A percentile compares a stretch with the other conserved stretches of the same genome.
These are phyloP conservation scores for Drosophila meridionalis DNA, from an alignment of 2,888 invertebrate genomes.

Conservation along the genomic window DNA sequence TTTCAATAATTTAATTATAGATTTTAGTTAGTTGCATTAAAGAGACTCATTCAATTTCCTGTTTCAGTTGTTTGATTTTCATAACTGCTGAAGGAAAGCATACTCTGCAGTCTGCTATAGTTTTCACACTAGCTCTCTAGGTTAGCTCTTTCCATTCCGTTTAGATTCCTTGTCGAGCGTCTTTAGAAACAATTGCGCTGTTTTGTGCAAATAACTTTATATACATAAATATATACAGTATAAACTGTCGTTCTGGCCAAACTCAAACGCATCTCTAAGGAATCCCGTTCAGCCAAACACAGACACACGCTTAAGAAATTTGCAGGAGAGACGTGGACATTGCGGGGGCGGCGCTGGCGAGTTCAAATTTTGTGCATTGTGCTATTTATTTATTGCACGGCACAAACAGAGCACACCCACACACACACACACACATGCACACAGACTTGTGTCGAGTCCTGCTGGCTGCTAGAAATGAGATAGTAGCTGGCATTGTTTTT, in stretches of 20 bases:
- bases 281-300: slow-evolving; percentile 46
- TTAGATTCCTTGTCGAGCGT: slow-evolving; percentile 61
- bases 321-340: slow-evolving; percentile 48
- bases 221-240: slow-evolving; percentile 12
- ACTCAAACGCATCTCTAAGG: slow-evolving; percentile 40
- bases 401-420: slow-evolving; percentile 17
- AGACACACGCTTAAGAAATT: slow-evolving; percentile 22
- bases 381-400: slow-evolving; percentile 71
- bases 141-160: slow-evolving; percentile 45
- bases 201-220: slow-evolving; percentile 73
- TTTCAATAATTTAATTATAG: neutral
- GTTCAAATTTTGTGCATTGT: slow-evolving; percentile 68
- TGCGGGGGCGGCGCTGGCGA: slow-evolving; percentile 31
- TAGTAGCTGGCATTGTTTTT: slow-evolving; percentile 75
- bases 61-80: neutral
- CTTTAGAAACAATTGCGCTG: slow-evolving; percentile 76
- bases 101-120: neutral
- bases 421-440: neutral
- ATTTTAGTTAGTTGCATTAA: too few species aligned
- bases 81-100: neutral
- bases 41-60: neutral
- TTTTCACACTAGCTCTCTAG: slow-evolving; percentile 9
- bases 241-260: slow-evolving; percentile 41
- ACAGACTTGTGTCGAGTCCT: slow-evolving; percentile 19
- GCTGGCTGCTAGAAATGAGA: slow-evolving; percentile 66